Percentiles rank a stretch among this genome's conserved stretches.
Evolutionary conservation across 2,113 vertebrate genomes (phyloP).

Genomic region (Garra rufa): DNA sequence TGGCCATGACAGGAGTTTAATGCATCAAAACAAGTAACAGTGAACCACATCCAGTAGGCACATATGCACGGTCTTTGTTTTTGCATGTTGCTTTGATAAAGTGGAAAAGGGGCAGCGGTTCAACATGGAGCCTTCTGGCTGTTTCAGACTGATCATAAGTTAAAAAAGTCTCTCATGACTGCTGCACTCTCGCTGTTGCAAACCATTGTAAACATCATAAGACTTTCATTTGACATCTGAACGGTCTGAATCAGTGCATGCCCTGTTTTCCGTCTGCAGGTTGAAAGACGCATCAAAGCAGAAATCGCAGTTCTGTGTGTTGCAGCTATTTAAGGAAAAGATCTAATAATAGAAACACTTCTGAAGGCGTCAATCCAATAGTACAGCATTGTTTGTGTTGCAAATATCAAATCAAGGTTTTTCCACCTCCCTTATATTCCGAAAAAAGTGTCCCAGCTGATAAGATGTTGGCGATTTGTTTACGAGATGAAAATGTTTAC

Average conservation of each 20-base stretch:
- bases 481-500: conserved; percentile 49
- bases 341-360: background rate
- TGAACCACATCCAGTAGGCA: conserved; percentile 58
- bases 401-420: background rate
- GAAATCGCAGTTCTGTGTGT: background rate
- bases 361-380: conserved; percentile 7
- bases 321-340: conserved; percentile 43
- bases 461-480: conserved; percentile 27
- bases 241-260: conserved; percentile 44
- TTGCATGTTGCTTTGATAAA: conserved; percentile 5
- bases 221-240: conserved; percentile 68
- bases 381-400: background rate
- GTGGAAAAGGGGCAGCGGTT: background rate
- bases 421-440: conserved; percentile 1
- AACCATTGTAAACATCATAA: conserved; percentile 74
- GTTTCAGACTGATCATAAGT: conserved; percentile 40
- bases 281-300: conserved; percentile 9
- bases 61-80: conserved; percentile 54
- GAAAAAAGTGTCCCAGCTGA: conserved; percentile 9
- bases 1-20: conserved; percentile 61
- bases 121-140: background rate
- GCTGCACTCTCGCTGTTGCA: conserved; percentile 43
- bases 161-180: conserved; percentile 33
- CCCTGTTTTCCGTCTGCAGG: background rate
- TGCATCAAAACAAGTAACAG: conserved; percentile 55